phyloP scores from a whole-genome alignment of 2,797 vertebrate species.

The Serranus cabrilla region DNA sequence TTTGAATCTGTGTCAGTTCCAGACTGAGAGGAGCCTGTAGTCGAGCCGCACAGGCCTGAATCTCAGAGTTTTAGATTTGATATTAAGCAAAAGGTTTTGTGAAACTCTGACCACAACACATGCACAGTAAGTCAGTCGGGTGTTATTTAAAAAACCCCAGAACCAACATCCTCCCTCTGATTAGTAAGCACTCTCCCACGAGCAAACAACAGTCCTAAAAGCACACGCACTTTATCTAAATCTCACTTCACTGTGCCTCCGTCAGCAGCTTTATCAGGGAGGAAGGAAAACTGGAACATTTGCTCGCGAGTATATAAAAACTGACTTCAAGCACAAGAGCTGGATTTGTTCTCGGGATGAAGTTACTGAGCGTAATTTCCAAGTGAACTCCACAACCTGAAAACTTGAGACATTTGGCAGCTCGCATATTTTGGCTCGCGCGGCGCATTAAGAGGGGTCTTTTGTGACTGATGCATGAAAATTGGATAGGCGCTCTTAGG shows the following conservation, averaged over 20 bases:
- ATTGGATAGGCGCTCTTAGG: constrained; percentile 75
- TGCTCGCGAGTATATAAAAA: constrained; percentile 33
- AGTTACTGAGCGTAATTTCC: constrained; percentile 57
- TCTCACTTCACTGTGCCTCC: constrained; percentile 51
- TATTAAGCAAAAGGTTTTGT: not conserved
- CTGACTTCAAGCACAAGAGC: constrained; percentile 49
- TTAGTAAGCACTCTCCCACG: constrained; percentile 41
- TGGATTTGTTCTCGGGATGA: constrained; percentile 63
- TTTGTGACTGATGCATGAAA: constrained; percentile 82
- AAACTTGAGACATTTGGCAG: constrained; percentile 82
- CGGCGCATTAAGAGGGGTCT: constrained; percentile 74
- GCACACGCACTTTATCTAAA: constrained; percentile 55
- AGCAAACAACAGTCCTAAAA: constrained; percentile 53
- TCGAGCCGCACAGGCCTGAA: not conserved
- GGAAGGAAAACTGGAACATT: constrained; percentile 65
- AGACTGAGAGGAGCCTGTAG: constrained; percentile 20
- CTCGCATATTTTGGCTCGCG: constrained; percentile 71
- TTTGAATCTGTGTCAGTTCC: constrained; percentile 32
- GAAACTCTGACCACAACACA: not conserved
- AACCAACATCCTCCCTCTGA: constrained; percentile 46
- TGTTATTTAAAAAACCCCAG: constrained; percentile 37
- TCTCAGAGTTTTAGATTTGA: too few species aligned
- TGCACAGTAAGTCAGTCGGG: constrained; percentile 15
- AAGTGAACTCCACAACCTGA: constrained; percentile 73
- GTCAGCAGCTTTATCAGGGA: constrained; percentile 68